phyloP scores from a whole-genome alignment of 1,140 invertebrate species.

The Apis laboriosa region DNA sequence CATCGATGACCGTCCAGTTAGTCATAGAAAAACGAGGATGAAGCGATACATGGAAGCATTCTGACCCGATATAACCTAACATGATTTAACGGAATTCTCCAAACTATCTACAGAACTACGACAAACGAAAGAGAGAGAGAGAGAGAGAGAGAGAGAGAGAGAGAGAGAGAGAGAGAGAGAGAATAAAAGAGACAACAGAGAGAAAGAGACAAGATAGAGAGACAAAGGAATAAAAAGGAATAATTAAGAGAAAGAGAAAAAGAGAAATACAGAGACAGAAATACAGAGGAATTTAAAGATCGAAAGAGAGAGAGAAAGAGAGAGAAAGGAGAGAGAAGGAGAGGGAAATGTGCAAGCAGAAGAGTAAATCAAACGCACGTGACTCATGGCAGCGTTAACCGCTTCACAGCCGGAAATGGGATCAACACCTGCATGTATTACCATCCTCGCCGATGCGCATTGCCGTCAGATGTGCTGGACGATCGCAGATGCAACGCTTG shows the following conservation, averaged over 20 bases:
- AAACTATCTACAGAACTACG: neutral
- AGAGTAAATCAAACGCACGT: constrained; percentile 59
- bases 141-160: too few species aligned
- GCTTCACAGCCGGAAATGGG: constrained; percentile 51
- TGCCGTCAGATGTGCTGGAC: constrained; percentile 31
- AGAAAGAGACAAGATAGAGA: too few species aligned
- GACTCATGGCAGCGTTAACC: constrained; percentile 39
- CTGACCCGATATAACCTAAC: neutral
- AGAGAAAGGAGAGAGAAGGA: neutral
- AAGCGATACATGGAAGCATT: neutral
- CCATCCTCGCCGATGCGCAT: constrained; percentile 31
- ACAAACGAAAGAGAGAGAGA: neutral
- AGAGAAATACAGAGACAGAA: neutral
- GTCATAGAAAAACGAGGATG: neutral
- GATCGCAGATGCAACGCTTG: constrained; percentile 25
- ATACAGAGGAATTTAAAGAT: too few species aligned
- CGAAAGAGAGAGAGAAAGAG: neutral
- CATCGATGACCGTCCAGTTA: neutral
- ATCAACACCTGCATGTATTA: constrained; percentile 61
- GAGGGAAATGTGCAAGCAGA: neutral
- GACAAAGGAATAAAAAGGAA: too few species aligned
- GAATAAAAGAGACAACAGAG: too few species aligned
- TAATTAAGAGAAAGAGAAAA: too few species aligned
- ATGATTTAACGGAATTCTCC: constrained; percentile 45
- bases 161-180: neutral